Conservation (phyloP, 2,888 invertebrate genomes). For the Phanerotoma sp. region DNA sequence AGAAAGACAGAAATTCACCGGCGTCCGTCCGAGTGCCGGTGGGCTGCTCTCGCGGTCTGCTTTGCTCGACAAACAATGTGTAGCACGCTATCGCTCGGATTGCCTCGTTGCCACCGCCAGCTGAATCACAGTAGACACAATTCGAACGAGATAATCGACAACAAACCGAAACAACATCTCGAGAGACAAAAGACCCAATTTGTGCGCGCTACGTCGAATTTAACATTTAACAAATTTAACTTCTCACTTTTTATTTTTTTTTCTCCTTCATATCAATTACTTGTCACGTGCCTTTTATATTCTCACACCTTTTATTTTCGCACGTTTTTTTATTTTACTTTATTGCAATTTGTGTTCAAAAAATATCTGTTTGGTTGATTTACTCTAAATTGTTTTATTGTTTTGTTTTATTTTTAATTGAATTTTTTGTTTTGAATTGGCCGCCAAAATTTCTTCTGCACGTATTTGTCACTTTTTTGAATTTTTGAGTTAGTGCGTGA, state of each 20-base stretch:
- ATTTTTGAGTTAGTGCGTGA: background rate
- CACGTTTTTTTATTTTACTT: no score
- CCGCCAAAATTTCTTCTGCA: no score
- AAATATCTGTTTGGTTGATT: no score
- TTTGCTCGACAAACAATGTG: constrained; percentile 51
- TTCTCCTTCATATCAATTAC: background rate
- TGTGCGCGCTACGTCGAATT: no score
- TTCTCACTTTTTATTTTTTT: background rate
- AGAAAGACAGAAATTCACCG: constrained; percentile 20
- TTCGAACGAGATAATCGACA: no score
- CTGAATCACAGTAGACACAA: background rate
- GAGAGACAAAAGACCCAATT: no score
- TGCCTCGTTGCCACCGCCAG: constrained; percentile 38
- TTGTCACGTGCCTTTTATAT: no score
- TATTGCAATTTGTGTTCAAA: no score
- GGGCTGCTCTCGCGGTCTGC: constrained; percentile 33
- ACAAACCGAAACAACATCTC: background rate
- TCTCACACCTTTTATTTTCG: no score
- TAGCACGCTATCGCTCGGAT: constrained; percentile 51
- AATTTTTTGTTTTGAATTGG: no score
- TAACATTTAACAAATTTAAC: no score
- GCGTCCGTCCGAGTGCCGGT: constrained; percentile 29
- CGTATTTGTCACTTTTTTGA: background rate
- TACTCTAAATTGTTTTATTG: no score
- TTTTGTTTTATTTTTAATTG: background rate